A percentile compares a stretch with the other conserved stretches of the same genome.
Evolutionary conservation across 2,797 vertebrate genomes (phyloP).

Genomic region (Steatocranus sp.): DNA sequence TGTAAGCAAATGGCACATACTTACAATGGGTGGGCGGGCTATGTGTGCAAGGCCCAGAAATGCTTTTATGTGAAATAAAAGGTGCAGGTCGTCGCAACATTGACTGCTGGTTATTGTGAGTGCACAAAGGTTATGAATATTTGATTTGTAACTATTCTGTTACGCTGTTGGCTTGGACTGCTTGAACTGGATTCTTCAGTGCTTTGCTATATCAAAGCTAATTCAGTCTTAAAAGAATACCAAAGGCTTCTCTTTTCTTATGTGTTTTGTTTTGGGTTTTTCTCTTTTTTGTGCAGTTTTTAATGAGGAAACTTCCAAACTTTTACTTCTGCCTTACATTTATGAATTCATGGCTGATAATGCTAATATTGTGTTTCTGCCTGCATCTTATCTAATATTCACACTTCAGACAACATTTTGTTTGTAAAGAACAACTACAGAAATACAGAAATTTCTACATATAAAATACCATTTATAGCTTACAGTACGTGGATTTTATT

Average conservation of each 20-base stretch:
- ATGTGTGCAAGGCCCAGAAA: not conserved
- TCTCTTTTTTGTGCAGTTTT: not conserved
- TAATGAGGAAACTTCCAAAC: not conserved
- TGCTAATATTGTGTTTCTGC: not conserved
- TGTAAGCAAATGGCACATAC: not conserved
- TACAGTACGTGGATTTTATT: not conserved
- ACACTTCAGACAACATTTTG: not conserved
- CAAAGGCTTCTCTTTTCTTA: not conserved
- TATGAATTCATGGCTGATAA: not conserved
- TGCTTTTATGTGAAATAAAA: not conserved
- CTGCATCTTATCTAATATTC: not conserved
- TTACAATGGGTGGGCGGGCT: not conserved
- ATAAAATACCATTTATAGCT: not conserved
- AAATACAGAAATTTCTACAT: not conserved
- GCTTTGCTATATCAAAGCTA: not conserved
- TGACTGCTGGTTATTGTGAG: not conserved
- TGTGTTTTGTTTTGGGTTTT: not conserved
- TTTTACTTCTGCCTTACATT: not conserved
- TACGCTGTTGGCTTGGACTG: not conserved
- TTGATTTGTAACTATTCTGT: not conserved
- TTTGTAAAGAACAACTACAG: not conserved
- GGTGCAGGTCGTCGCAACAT: not conserved
- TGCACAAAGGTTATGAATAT: not conserved
- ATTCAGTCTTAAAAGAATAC: not conserved
- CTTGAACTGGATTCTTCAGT: not conserved